Base-by-base conservation (phyloP, 2,113 vertebrate species). In the Physeter macrocephalus region DNA sequence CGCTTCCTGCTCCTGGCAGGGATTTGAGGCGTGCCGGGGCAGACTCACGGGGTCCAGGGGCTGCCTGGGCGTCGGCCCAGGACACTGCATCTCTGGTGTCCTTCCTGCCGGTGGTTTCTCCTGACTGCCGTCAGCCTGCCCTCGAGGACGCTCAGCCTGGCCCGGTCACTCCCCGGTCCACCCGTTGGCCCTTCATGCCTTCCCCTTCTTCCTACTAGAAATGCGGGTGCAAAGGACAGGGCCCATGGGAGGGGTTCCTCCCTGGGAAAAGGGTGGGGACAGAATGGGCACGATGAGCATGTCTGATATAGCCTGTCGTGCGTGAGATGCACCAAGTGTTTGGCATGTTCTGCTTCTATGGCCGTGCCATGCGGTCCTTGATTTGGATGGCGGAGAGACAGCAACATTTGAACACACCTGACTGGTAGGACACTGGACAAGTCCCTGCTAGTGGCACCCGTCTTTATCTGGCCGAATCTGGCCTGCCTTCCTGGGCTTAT, bases 321-420 rank as follows among this genome's bases (percentile, higher is more conserved):
- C 0, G 0, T 17, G 69, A 46, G 80, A 3, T 41, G 29, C 34
- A 13, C 6, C 0, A 9, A 21, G 78, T 0, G 0, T 49, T 49
- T 9, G 17, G 36, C 46, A 9, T 17, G 67, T 14, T 81, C 41
- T 18, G 23, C 52, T n/a, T 49, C 21, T n/a, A 15, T 0, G 5
- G 1, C 4, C 34, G 36, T 2, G 29, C 49, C 15, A 7, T 0
- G 21, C 31, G 34, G 69, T 31, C 49, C 71, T 69, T 34, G 6
- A 23, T 52, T 15, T 66, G 46, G 34, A 12, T 15, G 59, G 12
- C 8, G 2, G 29, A 41, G 49, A 23, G 57, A 64, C 57, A n/a
- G 52, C 62, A 14, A 1, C 3, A 13, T 54, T 34, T 21, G 36
- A 54, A 7, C 7, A 7, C 25, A 6, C n/a, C 18, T 67, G 25